Conservation (phyloP, 1,140 invertebrate species). For the Formica selysi region DNA sequence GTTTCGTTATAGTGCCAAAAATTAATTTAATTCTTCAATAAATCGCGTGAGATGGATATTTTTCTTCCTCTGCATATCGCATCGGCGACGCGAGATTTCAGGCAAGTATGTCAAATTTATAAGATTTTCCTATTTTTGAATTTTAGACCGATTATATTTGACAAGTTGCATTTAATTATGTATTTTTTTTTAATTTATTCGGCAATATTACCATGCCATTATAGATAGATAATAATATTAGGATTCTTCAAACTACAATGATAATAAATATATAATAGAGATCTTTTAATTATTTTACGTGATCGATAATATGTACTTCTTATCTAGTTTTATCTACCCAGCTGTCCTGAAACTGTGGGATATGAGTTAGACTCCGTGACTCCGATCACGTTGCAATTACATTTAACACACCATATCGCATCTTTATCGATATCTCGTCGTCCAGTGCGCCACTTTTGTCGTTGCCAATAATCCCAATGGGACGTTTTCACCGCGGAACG, state of each 20-base stretch:
- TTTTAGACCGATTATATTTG: too few relatives aligned
- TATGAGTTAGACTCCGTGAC: neutral
- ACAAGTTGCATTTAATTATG: too few relatives aligned
- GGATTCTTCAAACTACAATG: too few relatives aligned
- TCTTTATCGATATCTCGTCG: constrained; percentile 21
- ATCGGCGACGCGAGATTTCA: too few relatives aligned
- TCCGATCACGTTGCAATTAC: constrained; percentile 17
- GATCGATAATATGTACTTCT: neutral
- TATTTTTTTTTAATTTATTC: too few relatives aligned
- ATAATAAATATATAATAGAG: neutral
- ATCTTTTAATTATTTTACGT: neutral
- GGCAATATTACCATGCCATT: too few relatives aligned
- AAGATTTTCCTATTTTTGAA: too few relatives aligned
- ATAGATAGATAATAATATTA: too few relatives aligned
- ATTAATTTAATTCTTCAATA: neutral
- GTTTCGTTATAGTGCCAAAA: constrained; percentile 46
- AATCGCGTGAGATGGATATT: neutral
- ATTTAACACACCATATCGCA: neutral
- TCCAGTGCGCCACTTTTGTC: constrained; percentile 28
- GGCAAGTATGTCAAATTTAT: too few relatives aligned
- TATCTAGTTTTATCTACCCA: neutral
- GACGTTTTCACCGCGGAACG: constrained; percentile 43
- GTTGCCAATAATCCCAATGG: constrained; percentile 33
- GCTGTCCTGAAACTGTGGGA: neutral
- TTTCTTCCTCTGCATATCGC: neutral